Evolutionary conservation across 2,888 invertebrate species (phyloP).

Genomic region (Nemurella pictetii): DNA sequence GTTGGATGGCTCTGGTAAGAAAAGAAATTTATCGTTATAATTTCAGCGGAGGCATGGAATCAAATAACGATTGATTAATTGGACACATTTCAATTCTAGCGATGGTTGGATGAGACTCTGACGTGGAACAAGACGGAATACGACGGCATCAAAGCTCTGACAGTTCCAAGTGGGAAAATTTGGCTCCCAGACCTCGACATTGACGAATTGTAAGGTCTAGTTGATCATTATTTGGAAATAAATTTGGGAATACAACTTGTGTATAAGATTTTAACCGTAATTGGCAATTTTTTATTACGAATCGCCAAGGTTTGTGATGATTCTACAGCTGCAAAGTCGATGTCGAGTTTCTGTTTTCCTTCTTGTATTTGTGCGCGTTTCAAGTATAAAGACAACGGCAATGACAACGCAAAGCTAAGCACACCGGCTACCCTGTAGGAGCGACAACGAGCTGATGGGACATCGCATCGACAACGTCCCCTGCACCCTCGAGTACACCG

Average conservation of each 20-base stretch:
- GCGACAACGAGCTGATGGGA: neutral
- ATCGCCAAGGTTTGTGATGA: too few relatives aligned
- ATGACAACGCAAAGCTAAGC: too few relatives aligned
- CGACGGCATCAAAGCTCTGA: slow-evolving; percentile 62
- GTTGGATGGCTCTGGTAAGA: slow-evolving; percentile 59
- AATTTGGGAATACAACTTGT: too few relatives aligned
- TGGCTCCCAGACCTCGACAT: slow-evolving; percentile 75
- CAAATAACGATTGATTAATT: neutral
- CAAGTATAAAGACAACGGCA: too few relatives aligned
- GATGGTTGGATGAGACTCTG: slow-evolving; percentile 71
- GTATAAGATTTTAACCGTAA: too few relatives aligned
- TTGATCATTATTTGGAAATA: too few relatives aligned
- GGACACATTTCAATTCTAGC: slow-evolving; percentile 49
- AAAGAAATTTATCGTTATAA: neutral
- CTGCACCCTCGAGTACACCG: slow-evolving; percentile 58
- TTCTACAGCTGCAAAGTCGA: too few relatives aligned
- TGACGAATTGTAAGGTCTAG: neutral
- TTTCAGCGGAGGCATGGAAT: neutral
- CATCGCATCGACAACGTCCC: slow-evolving; percentile 40
- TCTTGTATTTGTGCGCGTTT: too few relatives aligned
- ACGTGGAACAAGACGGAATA: slow-evolving; percentile 71
- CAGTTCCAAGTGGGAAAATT: slow-evolving; percentile 67
- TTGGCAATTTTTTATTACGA: too few relatives aligned
- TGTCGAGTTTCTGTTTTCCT: too few relatives aligned
- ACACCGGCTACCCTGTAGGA: neutral